These are phyloP conservation scores for Tenebrosternarchus preto DNA, from an alignment of 2,113 vertebrate species.

Conservation along the genomic window DNA sequence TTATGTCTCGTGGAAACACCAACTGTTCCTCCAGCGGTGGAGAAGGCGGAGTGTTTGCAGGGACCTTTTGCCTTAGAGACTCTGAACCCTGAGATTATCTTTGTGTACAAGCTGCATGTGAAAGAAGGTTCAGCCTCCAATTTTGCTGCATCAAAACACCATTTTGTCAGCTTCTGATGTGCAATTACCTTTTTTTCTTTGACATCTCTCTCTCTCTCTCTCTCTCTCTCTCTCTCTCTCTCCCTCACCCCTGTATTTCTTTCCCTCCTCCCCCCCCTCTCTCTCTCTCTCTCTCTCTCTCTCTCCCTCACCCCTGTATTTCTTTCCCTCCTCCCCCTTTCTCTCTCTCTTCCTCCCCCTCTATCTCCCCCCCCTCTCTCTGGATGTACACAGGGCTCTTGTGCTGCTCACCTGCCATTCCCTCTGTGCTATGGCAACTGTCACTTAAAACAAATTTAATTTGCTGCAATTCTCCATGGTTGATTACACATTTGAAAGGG, in stretches of 20 bases:
- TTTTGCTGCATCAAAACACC: slow-evolving; percentile 45
- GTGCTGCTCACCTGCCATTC: slow-evolving; percentile 4
- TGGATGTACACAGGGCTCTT: not conserved
- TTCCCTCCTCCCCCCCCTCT: not conserved
- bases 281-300: slow-evolving; percentile 27
- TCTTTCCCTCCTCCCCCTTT: slow-evolving; percentile 28
- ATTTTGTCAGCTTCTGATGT: slow-evolving; percentile 51
- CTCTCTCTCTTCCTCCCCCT: slow-evolving; percentile 21
- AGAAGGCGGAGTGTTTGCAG: too few species aligned
- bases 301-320: slow-evolving; percentile 11
- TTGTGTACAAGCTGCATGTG: slow-evolving; percentile 24
- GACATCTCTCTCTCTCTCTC: not conserved
- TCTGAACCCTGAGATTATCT: slow-evolving; percentile 41
- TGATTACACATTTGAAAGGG: slow-evolving; percentile 45
- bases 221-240: not conserved
- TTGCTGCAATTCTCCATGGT: slow-evolving; percentile 38
- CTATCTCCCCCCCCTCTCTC: slow-evolving; percentile 19
- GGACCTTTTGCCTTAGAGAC: too few species aligned
- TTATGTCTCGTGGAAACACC: too few species aligned
- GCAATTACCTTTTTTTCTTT: slow-evolving; percentile 41
- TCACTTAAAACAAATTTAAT: slow-evolving; percentile 45
- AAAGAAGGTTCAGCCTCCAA: slow-evolving; percentile 33
- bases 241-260: not conserved
- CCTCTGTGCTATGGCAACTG: slow-evolving; percentile 6
- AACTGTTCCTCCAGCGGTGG: too few species aligned